Base-by-base conservation (phyloP, 2,888 invertebrate species). In the Polylopha cassiicola region DNA sequence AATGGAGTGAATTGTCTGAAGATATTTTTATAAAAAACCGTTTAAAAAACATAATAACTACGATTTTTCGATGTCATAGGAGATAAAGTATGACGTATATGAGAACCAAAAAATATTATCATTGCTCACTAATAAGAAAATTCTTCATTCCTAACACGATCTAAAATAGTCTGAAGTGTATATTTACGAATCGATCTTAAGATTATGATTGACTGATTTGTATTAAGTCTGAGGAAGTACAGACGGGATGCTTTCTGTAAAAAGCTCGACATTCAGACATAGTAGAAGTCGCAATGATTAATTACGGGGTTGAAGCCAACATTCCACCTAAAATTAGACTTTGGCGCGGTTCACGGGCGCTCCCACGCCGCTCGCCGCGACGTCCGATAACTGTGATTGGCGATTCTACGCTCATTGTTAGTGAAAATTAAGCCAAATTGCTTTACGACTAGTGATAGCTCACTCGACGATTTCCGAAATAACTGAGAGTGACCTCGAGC, bases 241-340 rank as follows among this genome's bases (percentile, higher is more conserved):
- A 39, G 43, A 50, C 44, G 37, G 46, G 49, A 54, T 48, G 51
- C 48, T 54, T 50, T 47, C 47, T 49, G 50, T 56, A 54, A 65
- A 62, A 65, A 46, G 47, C 49, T 38, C 38, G 39, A 58, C 61
- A 62, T 64, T 66, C 62, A 65, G 68, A 72, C 65, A 52, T 67
- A 53, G n/a, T n/a, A n/a, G n/a, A n/a, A n/a, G n/a, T n/a, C n/a
- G n/a, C n/a, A 51, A 58, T 65, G 66, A 73, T 71, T 75, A 75
- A 78, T 77, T 73, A 70, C 57, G 54, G 58, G 43, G 62, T 63
- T 48, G 57, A 63, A 73, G 76, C 73, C 76, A 73, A 75, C 73
- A 78, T 78, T 78, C 77, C 65, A 44, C 58, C 59, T 68, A 75
- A 74, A 77, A 73, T 75, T 76, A 78, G 73, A 65, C 53, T 47